These are phyloP conservation scores for Shinisaurus crocodilurus DNA, from an alignment of 2,113 vertebrate genomes.

Conservation along the genomic window DNA sequence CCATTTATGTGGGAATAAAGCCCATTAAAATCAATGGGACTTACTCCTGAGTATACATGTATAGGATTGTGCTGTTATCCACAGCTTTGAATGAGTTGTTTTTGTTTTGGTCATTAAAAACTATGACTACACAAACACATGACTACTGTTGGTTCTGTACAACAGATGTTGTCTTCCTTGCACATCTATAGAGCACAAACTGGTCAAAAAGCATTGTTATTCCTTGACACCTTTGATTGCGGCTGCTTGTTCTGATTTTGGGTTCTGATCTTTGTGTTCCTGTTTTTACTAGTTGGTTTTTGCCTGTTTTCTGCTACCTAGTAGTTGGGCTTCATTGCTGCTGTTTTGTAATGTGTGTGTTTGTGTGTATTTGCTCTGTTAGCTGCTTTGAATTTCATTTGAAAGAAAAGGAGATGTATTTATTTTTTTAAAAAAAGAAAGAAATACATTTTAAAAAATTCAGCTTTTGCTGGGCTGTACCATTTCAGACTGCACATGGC, in stretches of 20 bases:
- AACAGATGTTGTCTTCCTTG: background rate
- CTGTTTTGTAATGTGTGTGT: no score
- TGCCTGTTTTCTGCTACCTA: background rate
- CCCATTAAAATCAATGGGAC: no score
- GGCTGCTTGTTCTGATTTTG: background rate
- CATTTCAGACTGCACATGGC: background rate
- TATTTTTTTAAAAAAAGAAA: no score
- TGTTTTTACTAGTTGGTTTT: background rate
- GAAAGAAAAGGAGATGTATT: no score
- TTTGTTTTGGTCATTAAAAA: background rate
- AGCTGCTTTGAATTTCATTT: no score
- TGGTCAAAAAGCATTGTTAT: no score
- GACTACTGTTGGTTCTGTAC: background rate
- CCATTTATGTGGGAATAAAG: no score
- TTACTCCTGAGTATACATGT: no score
- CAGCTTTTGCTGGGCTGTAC: background rate
- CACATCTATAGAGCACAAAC: no score
- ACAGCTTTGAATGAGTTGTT: no score
- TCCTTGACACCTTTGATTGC: background rate
- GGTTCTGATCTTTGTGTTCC: background rate
- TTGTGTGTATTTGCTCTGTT: no score
- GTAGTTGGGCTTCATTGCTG: background rate
- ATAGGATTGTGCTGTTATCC: background rate
- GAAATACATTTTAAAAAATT: no score
- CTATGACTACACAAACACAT: background rate